These are phyloP conservation scores for Acrocephalus kingi DNA, from an alignment of 2,113 vertebrate genomes.

Conservation along the genomic window DNA sequence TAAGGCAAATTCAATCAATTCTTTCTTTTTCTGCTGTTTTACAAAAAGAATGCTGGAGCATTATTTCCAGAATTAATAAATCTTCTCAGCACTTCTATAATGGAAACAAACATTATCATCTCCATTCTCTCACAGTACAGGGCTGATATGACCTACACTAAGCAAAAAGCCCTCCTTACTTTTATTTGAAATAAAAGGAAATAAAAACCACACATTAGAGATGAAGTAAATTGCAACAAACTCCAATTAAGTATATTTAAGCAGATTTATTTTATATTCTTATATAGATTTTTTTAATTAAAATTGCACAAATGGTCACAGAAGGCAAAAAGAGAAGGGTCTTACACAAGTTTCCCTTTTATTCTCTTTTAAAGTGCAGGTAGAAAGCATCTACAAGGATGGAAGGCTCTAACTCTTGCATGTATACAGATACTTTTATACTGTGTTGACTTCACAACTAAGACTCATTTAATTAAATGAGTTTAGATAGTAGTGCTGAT, in stretches of 20 bases:
- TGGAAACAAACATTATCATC: neutral
- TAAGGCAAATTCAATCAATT: neutral
- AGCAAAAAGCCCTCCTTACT: neutral
- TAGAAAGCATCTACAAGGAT: constrained; percentile 19
- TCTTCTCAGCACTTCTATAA: neutral
- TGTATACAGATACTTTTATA: constrained; percentile 40
- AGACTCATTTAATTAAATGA: constrained; percentile 71
- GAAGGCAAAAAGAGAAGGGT: neutral
- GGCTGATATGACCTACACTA: neutral
- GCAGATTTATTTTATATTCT: neutral
- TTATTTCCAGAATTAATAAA: neutral
- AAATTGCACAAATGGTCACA: neutral
- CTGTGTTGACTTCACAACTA: constrained; percentile 55
- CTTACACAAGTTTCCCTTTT: neutral
- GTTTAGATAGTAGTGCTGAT: constrained; percentile 71
- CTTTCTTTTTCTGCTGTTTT: neutral
- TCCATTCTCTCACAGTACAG: neutral
- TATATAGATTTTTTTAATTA: neutral
- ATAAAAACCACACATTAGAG: neutral
- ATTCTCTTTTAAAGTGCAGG: neutral
- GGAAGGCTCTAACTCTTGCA: constrained; percentile 32
- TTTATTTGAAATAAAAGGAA: neutral
- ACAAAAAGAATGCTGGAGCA: neutral
- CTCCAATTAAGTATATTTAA: neutral
- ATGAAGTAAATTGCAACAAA: neutral